Evolutionary conservation across 2,113 vertebrate species (phyloP).

Genomic region (Hiodon tergisus): DNA sequence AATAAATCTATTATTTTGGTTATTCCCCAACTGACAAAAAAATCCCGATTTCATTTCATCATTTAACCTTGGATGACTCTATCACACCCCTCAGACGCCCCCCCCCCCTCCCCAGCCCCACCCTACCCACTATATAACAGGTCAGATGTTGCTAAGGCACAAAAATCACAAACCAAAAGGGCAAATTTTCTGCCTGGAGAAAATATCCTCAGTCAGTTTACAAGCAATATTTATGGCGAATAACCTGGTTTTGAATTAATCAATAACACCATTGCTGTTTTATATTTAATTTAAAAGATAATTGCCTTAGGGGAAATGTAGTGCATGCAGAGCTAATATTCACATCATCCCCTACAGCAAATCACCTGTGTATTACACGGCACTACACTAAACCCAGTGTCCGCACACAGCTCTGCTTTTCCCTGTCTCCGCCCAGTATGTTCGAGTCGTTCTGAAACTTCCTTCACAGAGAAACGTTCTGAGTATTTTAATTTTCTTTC

Average conservation of each 20-base stretch:
- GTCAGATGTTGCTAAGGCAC: background rate
- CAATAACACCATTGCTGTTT: too few species aligned
- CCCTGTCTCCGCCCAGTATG: constrained; percentile 41
- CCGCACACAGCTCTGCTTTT: constrained; percentile 5
- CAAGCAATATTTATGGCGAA: too few species aligned
- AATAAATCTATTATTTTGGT: background rate
- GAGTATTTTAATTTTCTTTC: constrained; percentile 73
- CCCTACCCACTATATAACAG: background rate
- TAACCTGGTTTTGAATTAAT: too few species aligned
- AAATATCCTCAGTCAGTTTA: too few species aligned
- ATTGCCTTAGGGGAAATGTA: too few species aligned
- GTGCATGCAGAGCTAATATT: too few species aligned
- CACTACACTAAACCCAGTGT: background rate
- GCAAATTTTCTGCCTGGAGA: too few species aligned
- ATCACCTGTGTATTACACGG: too few species aligned
- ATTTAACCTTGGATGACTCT: constrained; percentile 8
- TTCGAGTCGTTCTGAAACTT: constrained; percentile 67
- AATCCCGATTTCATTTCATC: constrained; percentile 10
- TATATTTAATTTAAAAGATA: too few species aligned
- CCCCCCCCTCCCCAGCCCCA: background rate
- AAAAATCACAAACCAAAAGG: too few species aligned
- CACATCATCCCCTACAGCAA: too few species aligned
- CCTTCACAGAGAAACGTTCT: constrained; percentile 61
- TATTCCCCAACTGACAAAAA: background rate
- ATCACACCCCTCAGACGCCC: background rate